Percentiles rank a stretch among this genome's conserved stretches.
phyloP scores from a whole-genome alignment of 2,797 vertebrate species.

The Urophycis tenuis region DNA sequence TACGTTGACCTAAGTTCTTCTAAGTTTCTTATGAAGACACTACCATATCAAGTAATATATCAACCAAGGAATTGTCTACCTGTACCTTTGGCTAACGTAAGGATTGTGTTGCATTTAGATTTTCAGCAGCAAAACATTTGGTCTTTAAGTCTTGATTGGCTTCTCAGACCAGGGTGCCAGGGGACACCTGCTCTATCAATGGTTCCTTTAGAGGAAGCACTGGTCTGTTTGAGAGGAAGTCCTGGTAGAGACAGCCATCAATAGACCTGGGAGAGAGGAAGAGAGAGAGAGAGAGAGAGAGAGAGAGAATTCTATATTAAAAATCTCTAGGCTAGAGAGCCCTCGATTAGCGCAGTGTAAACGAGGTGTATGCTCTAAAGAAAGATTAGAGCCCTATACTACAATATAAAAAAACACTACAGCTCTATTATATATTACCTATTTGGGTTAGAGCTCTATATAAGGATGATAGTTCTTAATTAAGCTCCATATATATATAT shows the following conservation, averaged over 20 bases:
- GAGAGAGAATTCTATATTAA: background rate
- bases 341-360: no score
- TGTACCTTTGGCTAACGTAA: background rate
- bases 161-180: constrained; percentile 4
- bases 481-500: background rate
- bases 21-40: no score
- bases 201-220: background rate
- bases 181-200: background rate
- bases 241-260: constrained; percentile 51
- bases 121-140: background rate
- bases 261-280: constrained; percentile 6
- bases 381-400: background rate
- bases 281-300: background rate
- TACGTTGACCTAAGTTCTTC: no score
- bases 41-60: no score
- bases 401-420: no score
- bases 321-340: no score
- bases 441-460: no score
- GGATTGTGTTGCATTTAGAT: constrained; percentile 1
- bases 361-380: no score
- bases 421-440: no score
- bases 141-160: constrained; percentile 1
- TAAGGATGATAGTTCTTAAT: no score
- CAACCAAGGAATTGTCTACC: no score
- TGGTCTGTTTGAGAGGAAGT: background rate